phyloP scores from a whole-genome alignment of 2,113 vertebrate species.

The Mystacornis crossleyi region DNA sequence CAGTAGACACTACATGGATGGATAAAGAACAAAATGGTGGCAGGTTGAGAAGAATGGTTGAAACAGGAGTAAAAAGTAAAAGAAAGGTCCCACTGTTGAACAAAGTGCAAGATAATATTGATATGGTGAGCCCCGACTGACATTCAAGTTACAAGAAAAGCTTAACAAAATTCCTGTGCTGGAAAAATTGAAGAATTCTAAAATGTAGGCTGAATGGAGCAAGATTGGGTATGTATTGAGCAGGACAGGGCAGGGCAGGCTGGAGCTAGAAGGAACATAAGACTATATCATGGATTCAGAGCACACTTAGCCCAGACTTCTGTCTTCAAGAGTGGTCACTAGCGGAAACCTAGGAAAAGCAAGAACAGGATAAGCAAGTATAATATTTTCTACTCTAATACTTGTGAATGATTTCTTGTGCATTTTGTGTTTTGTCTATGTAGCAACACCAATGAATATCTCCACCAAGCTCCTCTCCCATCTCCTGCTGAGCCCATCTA shows the following conservation, averaged over 20 bases:
- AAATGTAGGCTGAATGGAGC: not conserved
- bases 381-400: not conserved
- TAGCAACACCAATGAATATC: not conserved
- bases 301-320: not conserved
- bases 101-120: not conserved
- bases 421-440: not conserved
- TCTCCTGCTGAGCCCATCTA: not conserved
- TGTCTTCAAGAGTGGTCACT: not conserved
- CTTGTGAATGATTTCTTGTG: not conserved
- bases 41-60: not conserved
- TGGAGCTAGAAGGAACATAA: not conserved
- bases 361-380: not conserved
- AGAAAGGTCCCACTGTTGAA: fast-evolving
- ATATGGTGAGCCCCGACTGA: not conserved
- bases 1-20: not conserved
- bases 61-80: not conserved
- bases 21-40: not conserved
- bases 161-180: not conserved
- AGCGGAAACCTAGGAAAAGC: not conserved
- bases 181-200: not conserved
- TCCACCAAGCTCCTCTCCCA: not conserved
- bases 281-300: not conserved
- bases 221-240: not conserved
- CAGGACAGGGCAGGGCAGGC: not conserved
- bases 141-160: not conserved